Conservation (phyloP, 2,888 invertebrate species). For the Gryllus longicercus region DNA sequence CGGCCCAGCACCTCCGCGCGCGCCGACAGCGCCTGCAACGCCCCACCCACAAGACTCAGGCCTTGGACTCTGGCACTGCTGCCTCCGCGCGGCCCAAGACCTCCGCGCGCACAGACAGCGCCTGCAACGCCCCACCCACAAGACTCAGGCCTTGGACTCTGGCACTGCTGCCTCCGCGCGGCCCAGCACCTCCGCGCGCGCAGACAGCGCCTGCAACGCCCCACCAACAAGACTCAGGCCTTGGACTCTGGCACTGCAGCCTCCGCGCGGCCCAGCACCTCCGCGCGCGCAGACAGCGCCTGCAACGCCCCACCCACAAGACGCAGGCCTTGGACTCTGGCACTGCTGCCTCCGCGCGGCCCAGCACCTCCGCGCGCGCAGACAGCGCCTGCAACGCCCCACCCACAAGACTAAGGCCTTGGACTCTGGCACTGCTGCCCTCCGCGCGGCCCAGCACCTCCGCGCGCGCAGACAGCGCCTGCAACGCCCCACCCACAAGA, state of each 20-base stretch:
- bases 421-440: background rate
- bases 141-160: too few relatives aligned
- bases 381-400: background rate
- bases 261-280: background rate
- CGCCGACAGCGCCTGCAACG: background rate
- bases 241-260: background rate
- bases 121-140: background rate
- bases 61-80: background rate
- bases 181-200: background rate
- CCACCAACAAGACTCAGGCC: too few relatives aligned
- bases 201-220: background rate
- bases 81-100: background rate
- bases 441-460: background rate
- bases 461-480: background rate
- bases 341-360: too few relatives aligned
- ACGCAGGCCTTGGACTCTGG: too few relatives aligned
- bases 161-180: too few relatives aligned
- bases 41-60: too few relatives aligned
- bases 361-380: background rate
- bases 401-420: background rate
- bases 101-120: background rate
- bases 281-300: background rate
- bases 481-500: background rate
- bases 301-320: background rate
- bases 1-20: background rate